Evolutionary conservation across 2,888 invertebrate genomes (phyloP).

Genomic region (Imbricaverruca yamaguchii): DNA sequence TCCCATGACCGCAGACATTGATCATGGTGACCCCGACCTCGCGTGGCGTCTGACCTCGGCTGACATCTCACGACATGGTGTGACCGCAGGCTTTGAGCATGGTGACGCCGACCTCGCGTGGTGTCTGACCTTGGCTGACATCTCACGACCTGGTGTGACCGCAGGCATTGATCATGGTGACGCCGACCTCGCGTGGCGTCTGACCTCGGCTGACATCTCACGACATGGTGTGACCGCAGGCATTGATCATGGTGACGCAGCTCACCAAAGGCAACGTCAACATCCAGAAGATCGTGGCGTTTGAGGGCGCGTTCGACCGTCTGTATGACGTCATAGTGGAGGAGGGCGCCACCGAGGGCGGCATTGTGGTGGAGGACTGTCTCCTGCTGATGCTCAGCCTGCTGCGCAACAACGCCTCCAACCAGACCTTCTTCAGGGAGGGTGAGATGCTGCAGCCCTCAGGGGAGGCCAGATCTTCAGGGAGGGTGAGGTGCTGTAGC

Average conservation of each 20-base stretch:
- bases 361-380: conserved; percentile 97
- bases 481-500: no score
- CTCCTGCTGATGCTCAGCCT: conserved; percentile 85
- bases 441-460: conserved; percentile 43
- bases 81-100: conserved; percentile 62
- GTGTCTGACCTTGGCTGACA: no score
- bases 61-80: conserved; percentile 24
- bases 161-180: conserved; percentile 72
- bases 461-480: no score
- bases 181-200: conserved; percentile 91
- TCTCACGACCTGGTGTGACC: no score
- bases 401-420: conserved; percentile 88
- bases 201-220: no score
- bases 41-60: no score
- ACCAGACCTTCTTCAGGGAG: conserved; percentile 98
- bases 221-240: conserved; percentile 42
- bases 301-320: conserved; percentile 96
- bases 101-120: no score
- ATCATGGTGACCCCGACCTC: no score
- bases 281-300: conserved; percentile 98
- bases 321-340: conserved; percentile 85
- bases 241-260: conserved; percentile 79
- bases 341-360: conserved; percentile 89
- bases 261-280: conserved; percentile 91
- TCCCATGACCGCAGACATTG: no score